A percentile compares a stretch with the other conserved stretches of the same genome.
phyloP scores from a whole-genome alignment of 2,113 vertebrate species.

The Hassar affinis region DNA sequence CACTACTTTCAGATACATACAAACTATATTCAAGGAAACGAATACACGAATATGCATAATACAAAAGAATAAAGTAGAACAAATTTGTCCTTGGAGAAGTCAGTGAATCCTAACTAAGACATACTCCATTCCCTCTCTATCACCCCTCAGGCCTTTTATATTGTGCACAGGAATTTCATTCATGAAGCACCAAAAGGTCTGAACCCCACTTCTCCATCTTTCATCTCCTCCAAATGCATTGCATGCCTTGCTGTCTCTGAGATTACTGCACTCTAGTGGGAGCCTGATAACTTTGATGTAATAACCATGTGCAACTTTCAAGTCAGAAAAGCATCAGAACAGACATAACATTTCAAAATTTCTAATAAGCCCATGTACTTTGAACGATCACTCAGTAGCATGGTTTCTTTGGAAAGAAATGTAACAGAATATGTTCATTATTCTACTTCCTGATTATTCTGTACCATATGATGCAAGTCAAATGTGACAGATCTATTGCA shows the following conservation, averaged over 20 bases:
- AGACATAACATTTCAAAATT: conserved; percentile 36
- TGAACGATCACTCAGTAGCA: conserved; percentile 11
- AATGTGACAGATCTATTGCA: background rate
- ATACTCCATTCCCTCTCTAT: conserved; percentile 37
- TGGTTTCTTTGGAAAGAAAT: conserved; percentile 26
- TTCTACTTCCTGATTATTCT: background rate
- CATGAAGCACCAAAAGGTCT: conserved; percentile 67
- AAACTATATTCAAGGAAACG: background rate
- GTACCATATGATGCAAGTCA: background rate
- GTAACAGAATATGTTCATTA: background rate
- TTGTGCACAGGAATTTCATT: conserved; percentile 68
- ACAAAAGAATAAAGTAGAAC: background rate
- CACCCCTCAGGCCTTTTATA: conserved; percentile 65
- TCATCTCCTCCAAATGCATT: conserved; percentile 63
- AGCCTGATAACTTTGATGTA: conserved; percentile 69
- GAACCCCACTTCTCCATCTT: conserved; percentile 68
- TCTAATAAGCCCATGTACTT: conserved; percentile 13
- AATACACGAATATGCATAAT: background rate
- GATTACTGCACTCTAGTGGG: conserved; percentile 67
- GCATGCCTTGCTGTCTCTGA: conserved; percentile 46
- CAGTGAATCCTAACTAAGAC: background rate
- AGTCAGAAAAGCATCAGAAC: conserved; percentile 59
- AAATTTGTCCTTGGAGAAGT: conserved; percentile 12
- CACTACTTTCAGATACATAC: background rate
- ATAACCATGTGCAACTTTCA: conserved; percentile 67